A percentile compares a stretch with the other conserved stretches of the same genome.
Conservation (phyloP, 2,888 invertebrate species). For the Pterobdella sp. region DNA sequence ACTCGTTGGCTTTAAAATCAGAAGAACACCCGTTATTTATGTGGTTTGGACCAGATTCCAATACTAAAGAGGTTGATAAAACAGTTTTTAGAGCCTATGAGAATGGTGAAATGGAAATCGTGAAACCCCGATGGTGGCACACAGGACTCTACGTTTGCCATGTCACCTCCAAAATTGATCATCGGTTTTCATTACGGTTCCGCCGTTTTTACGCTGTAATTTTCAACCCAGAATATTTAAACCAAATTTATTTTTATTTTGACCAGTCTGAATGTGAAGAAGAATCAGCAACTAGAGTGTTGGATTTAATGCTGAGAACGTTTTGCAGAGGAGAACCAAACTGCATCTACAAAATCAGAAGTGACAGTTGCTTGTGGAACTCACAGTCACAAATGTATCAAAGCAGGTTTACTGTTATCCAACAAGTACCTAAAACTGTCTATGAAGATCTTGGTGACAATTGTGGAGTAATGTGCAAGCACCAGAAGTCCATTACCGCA, state of each 20-base stretch:
- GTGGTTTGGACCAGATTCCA: conserved; percentile 23
- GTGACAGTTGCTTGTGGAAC: conserved; percentile 9
- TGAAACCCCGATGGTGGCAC: background rate
- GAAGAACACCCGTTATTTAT: conserved; percentile 7
- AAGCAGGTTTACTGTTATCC: background rate
- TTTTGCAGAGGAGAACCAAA: conserved; percentile 20
- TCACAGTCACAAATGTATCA: background rate
- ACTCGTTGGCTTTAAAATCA: background rate
- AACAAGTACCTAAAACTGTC: background rate
- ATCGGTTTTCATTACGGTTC: background rate
- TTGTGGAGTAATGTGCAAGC: conserved; percentile 14
- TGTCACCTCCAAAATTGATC: background rate
- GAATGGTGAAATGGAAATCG: conserved; percentile 20
- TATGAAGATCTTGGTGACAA: background rate
- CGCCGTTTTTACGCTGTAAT: conserved; percentile 17
- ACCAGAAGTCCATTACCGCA: background rate
- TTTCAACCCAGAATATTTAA: background rate
- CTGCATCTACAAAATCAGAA: background rate
- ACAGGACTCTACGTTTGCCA: conserved; percentile 23
- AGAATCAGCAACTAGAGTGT: background rate
- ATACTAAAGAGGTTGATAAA: conserved; percentile 11
- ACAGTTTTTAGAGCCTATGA: background rate
- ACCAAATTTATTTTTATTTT: conserved; percentile 17
- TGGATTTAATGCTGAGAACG: background rate
- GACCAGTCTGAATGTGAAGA: background rate